Evolutionary conservation across 2,888 invertebrate genomes (phyloP), one percentile per base, ranked within the genome.

Genomic region (Toxonevra muliebris): DNA sequence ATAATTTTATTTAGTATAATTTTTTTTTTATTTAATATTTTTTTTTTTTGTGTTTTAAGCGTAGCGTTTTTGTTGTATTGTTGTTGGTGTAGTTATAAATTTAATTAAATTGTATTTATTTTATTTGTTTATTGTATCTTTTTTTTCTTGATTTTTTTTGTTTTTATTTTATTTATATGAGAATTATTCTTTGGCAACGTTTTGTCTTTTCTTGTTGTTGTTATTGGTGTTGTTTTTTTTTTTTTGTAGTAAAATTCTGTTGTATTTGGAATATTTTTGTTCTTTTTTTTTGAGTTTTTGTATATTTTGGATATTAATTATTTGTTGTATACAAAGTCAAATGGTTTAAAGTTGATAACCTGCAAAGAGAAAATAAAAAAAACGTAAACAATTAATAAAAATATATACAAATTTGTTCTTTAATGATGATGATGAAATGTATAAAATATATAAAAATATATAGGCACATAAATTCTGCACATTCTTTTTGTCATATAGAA

Each of bases 281-380:
- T 50, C 10, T 30, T 17, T 50, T 13, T 30, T 15, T 20, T 50
- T 2, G 30, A 30, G 7, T 30, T 30, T 30, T 2, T 30, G 30
- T 30, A 30, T 30, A 30, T 30, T 30, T 30, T 30, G 7, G 30
- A 30, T 30, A 30, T 30, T 30, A 30, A 4, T 30, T 30, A 30
- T 30, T 30, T 30, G 30, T 30, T 30, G 30, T 30, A 30, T 30
- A 30, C 30, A 30, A 30, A 30, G 2, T 30, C 30, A 30, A 30
- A 30, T 30, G 30, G 7, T 30, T 30, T 69, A 63, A 48, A 59
- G 65, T 60, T 65, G 67, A 70, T 67, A 63, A 70, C 68, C 70
- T 72, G 66, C 58, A 70, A 70, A 63, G 59, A 30, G 11, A 66
- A n/a, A 15, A n/a, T n/a, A n/a, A 68, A 13, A 57, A 65, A 57